Evolutionary conservation across 2,888 invertebrate genomes (phyloP), one percentile per base, ranked within the genome.

Genomic region (Caenorhabditis afra): DNA sequence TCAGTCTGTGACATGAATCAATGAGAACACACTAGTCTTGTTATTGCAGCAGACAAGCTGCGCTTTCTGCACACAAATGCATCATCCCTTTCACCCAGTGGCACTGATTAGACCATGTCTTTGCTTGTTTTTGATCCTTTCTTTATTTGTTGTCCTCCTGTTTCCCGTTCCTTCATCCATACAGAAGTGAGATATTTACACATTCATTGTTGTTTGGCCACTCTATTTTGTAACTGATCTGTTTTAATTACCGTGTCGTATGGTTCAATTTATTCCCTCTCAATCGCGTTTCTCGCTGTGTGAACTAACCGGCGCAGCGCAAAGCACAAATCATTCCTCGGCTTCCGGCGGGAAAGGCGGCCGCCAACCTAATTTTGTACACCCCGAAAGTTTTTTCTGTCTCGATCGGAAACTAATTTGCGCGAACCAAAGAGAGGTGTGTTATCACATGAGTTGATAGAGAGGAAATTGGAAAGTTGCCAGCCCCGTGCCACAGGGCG

Each of bases 141-240:
- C n/a, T n/a, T n/a, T n/a, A n/a, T n/a, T n/a, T n/a, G n/a, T n/a
- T n/a, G n/a, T n/a, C n/a, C n/a, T n/a, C n/a, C n/a, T n/a, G n/a
- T n/a, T n/a, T n/a, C n/a, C n/a, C n/a, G n/a, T n/a, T n/a, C n/a
- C n/a, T n/a, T n/a, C n/a, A n/a, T n/a, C n/a, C n/a, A n/a, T n/a
- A n/a, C n/a, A n/a, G n/a, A n/a, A n/a, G n/a, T n/a, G n/a, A n/a
- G n/a, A n/a, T n/a, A n/a, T n/a, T n/a, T n/a, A n/a, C n/a, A n/a
- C n/a, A n/a, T n/a, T n/a, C n/a, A n/a, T 7, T 29, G 29, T 18
- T 57, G 41, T 41, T 39, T 57, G 57, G 10, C 57, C 41, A 14
- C 29, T 14, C 22, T 41, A 8, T 39, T 57, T 57, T 41, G 57
- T 41, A 12, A 57, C 39, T 57, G 57, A 57, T 57, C 57, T 57